A percentile compares a stretch with the other conserved stretches of the same genome.
These are phyloP conservation scores for Ostrea edulis DNA, from an alignment of 1,140 invertebrate genomes.

Conservation along the genomic window DNA sequence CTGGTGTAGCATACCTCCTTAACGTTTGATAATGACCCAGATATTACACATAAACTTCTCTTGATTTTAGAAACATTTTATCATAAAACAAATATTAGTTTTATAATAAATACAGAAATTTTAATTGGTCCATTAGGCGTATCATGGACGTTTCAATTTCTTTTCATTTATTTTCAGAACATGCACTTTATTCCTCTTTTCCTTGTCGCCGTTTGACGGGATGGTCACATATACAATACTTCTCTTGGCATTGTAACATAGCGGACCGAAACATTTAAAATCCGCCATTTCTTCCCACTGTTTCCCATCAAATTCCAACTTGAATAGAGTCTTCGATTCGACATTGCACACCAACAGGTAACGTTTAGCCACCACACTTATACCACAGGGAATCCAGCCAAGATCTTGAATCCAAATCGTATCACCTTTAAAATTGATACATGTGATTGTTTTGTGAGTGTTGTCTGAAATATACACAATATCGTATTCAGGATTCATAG, in stretches of 20 bases:
- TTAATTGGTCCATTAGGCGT: no score
- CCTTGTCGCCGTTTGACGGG: not conserved
- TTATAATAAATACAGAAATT: no score
- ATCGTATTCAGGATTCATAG: not conserved
- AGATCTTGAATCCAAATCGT: not conserved
- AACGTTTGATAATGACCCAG: no score
- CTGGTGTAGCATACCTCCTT: no score
- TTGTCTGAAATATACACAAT: not conserved
- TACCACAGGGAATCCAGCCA: not conserved
- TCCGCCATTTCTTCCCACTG: not conserved
- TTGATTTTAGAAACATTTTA: no score
- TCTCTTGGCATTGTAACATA: not conserved
- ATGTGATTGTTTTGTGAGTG: not conserved
- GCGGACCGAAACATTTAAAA: not conserved
- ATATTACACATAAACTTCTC: no score
- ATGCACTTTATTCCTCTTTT: not conserved
- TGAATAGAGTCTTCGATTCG: not conserved
- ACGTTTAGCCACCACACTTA: not conserved
- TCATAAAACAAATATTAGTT: no score
- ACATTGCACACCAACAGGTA: not conserved
- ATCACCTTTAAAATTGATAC: not conserved
- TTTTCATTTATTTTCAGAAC: not conserved
- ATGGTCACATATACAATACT: not conserved
- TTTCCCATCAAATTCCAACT: not conserved
- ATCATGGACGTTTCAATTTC: not conserved